Percentiles rank a stretch among this genome's conserved stretches.
phyloP scores from a whole-genome alignment of 2,113 vertebrate genomes.

The Mobula birostris region DNA sequence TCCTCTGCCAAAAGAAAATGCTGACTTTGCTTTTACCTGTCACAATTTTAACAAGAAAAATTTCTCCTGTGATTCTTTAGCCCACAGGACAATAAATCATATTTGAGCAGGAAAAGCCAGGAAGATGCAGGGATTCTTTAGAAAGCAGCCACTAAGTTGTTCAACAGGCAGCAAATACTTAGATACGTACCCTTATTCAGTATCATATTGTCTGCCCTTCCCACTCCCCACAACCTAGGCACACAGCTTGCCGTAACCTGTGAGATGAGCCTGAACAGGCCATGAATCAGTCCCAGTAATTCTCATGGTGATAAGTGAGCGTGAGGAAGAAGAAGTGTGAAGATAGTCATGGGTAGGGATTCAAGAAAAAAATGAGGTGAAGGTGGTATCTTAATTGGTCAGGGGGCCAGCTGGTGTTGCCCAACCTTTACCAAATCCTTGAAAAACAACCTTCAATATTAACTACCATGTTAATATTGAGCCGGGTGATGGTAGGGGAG shows the following conservation, averaged over 20 bases:
- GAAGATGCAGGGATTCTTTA: background rate
- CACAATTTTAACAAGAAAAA: background rate
- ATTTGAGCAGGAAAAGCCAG: background rate
- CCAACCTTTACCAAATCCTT: background rate
- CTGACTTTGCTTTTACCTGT: background rate
- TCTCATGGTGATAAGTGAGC: background rate
- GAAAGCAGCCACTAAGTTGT: background rate
- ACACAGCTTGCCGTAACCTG: no score
- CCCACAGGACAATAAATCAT: background rate
- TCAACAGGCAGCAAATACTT: no score
- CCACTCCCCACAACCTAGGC: no score
- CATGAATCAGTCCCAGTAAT: no score
- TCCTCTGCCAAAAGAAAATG: background rate
- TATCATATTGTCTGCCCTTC: no score
- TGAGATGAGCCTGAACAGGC: no score
- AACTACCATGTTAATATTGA: background rate
- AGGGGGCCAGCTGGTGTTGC: background rate
- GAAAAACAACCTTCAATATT: background rate
- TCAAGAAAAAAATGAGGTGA: background rate
- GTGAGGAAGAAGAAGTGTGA: background rate
- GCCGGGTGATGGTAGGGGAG: background rate
- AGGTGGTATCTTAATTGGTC: background rate
- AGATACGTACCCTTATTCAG: no score
- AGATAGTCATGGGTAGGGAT: background rate
- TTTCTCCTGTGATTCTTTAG: background rate